Conservation (phyloP, 2,113 vertebrate species). For the Semicossyphus pulcher region DNA sequence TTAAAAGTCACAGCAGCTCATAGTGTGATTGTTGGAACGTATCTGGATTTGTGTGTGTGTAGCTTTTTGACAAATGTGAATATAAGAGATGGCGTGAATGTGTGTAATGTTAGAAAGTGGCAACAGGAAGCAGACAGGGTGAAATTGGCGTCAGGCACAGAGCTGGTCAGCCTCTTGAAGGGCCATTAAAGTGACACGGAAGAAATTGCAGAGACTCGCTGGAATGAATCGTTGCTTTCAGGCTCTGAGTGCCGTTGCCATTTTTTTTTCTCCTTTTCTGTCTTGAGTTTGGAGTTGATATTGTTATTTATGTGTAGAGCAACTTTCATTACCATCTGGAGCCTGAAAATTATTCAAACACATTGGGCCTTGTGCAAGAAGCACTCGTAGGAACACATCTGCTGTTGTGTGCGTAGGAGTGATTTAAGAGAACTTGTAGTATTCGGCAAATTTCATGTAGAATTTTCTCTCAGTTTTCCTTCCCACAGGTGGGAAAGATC, state of each 20-base stretch:
- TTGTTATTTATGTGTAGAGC: not conserved
- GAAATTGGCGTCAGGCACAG: slow-evolving; percentile 53
- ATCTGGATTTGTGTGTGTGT: not conserved
- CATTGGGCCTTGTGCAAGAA: not conserved
- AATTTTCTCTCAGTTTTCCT: not conserved
- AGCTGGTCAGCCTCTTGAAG: slow-evolving; percentile 31
- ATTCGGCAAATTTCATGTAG: not conserved
- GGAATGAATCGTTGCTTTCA: slow-evolving; percentile 53
- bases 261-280: not conserved
- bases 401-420: not conserved
- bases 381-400: not conserved
- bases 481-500: not conserved
- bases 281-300: not conserved
- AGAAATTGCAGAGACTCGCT: slow-evolving; percentile 38
- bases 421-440: not conserved
- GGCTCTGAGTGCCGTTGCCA: slow-evolving; percentile 8
- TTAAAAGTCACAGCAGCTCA: not conserved
- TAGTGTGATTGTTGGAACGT: not conserved
- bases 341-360: not conserved
- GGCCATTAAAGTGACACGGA: slow-evolving; percentile 55
- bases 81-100: slow-evolving; percentile 18
- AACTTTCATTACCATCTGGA: not conserved
- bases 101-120: slow-evolving; percentile 36
- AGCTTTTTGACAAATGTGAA: slow-evolving; percentile 30
- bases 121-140: slow-evolving; percentile 64